A percentile compares a stretch with the other conserved stretches of the same genome.
phyloP scores from a whole-genome alignment of 2,888 invertebrate species.

The Agapostemon virescens region DNA sequence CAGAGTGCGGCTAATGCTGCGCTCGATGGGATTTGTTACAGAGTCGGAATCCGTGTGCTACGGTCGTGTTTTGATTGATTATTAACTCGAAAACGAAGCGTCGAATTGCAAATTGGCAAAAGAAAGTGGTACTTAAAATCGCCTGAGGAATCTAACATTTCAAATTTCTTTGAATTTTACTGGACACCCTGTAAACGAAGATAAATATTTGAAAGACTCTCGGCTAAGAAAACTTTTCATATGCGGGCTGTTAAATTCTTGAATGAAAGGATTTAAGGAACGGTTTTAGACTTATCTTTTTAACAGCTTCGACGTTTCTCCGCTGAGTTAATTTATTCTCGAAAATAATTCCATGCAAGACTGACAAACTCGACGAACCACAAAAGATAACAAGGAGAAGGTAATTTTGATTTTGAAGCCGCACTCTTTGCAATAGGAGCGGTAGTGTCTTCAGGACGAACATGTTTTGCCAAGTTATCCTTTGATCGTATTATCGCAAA shows the following conservation, averaged over 20 bases:
- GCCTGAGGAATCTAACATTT: too few relatives aligned
- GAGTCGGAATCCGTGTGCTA: too few relatives aligned
- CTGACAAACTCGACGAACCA: not conserved
- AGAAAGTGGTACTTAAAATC: too few relatives aligned
- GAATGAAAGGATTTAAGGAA: not conserved
- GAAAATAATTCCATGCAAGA: not conserved
- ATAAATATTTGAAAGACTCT: not conserved
- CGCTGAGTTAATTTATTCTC: not conserved
- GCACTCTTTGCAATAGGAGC: constrained; percentile 31
- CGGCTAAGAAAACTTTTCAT: not conserved
- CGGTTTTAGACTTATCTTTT: not conserved
- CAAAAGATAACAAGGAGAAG: constrained; percentile 16
- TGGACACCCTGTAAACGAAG: too few relatives aligned
- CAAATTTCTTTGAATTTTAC: too few relatives aligned
- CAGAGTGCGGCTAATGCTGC: too few relatives aligned
- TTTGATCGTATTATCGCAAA: constrained; percentile 62
- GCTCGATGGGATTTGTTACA: too few relatives aligned
- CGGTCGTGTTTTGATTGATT: too few relatives aligned
- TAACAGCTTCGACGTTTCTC: not conserved
- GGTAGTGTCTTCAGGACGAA: constrained; percentile 37
- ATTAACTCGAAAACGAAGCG: too few relatives aligned
- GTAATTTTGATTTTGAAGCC: constrained; percentile 32
- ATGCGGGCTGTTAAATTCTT: not conserved
- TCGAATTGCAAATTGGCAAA: too few relatives aligned
- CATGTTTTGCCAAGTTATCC: constrained; percentile 54